Evolutionary conservation across 2,113 vertebrate species (phyloP), one percentile per base, ranked within the genome.

Genomic region (Oophaga pumilio): DNA sequence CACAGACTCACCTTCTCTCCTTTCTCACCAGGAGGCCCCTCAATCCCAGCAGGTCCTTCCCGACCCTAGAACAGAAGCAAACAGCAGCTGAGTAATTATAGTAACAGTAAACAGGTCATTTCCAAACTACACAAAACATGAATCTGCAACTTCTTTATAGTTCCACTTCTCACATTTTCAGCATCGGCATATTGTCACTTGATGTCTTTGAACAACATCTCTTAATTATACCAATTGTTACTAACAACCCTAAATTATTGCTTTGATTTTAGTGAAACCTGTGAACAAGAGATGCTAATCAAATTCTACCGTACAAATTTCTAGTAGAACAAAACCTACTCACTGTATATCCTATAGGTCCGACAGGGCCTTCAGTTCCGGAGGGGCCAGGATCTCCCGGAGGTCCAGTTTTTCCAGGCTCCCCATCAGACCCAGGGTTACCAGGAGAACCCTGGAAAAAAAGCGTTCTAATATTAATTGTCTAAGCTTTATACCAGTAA

Each of bases 1-100:
- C 4, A 24, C n/a, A 22, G 20, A 68, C 89, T 94, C 89, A 97
- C 97, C 95, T 94, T 96, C n/a, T 92, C 91, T 89, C 96, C 97
- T 92, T 87, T 95, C 82, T 93, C 90, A 56, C 96, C 97, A 0
- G 84, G 73, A 81, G 91, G 76, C 20, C 97, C 97, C 56, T 87
- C 57, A 3, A 87, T 64, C 17, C 97, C 97, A 0, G 73, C 87
- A 9, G 82, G 85, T 11, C 96, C 97, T 76, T 91, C 91, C 9
- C 2, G 86, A 2, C 96, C 96, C 97, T 97, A 88, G 62, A 82
- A 4, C 15, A 57, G 3, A 80, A 60, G 53, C 76, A 78, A 78
- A 52, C n/a, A 4, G 8, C 24, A 57, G 6, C 5, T 28, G 53
- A 33, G 9, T 43, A 73, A 73, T 73, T 9, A 20, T 33, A 13